phyloP scores from a whole-genome alignment of 2,113 vertebrate species.

The Larimichthys crocea region DNA sequence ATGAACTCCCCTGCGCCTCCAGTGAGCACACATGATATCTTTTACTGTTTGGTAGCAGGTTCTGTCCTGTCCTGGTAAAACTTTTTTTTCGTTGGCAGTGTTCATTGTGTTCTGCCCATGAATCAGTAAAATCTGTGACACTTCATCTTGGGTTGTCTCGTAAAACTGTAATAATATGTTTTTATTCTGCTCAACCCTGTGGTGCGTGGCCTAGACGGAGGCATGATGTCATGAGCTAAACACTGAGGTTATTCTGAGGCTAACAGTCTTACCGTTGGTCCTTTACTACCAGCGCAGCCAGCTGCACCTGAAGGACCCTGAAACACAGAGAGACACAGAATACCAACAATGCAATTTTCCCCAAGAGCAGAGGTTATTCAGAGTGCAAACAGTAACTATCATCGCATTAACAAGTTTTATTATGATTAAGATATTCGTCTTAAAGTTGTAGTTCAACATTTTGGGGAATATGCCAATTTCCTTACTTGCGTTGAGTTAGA shows the following conservation, averaged over 20 bases:
- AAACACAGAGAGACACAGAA: slow-evolving; percentile 47
- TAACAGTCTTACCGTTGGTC: slow-evolving; percentile 78
- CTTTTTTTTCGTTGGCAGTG: not conserved
- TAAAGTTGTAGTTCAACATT: not conserved
- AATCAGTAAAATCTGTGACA: slow-evolving; percentile 29
- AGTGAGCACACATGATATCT: slow-evolving; percentile 24
- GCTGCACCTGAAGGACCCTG: slow-evolving; percentile 83
- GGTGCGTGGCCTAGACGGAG: not conserved
- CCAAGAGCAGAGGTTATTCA: slow-evolving; percentile 10
- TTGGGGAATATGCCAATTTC: not conserved
- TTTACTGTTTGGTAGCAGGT: slow-evolving; percentile 33
- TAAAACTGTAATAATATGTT: slow-evolving; percentile 56
- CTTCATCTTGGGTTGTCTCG: slow-evolving; percentile 31
- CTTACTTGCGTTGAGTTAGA: not conserved
- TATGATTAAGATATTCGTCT: not conserved
- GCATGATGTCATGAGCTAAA: slow-evolving; percentile 37
- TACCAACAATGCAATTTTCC: slow-evolving; percentile 21
- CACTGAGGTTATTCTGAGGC: slow-evolving; percentile 8
- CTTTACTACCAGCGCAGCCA: slow-evolving; percentile 83
- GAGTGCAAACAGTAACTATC: not conserved
- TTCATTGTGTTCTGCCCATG: slow-evolving; percentile 20
- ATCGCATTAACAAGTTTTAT: not conserved
- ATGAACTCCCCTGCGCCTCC: not conserved
- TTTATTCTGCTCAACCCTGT: slow-evolving; percentile 33
- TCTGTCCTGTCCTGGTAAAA: slow-evolving; percentile 2